Percentiles rank a stretch among this genome's conserved stretches.
Evolutionary conservation across 1,140 invertebrate genomes (phyloP).

Genomic region (Lineus longissimus): DNA sequence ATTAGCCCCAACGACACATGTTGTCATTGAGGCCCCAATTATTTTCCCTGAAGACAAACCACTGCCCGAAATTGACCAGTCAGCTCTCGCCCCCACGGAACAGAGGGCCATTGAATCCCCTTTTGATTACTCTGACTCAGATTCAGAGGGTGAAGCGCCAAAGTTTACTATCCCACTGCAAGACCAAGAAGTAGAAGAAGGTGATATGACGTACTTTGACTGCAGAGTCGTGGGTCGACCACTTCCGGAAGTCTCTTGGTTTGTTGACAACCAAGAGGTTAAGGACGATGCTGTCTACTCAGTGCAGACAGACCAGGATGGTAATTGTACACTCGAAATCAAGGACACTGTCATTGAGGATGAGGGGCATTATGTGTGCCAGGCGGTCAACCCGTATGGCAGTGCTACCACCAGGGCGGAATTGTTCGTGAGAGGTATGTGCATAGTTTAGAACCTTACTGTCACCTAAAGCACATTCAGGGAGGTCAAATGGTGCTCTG

Average conservation of each 20-base stretch:
- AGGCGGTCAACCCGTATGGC: conserved; percentile 71
- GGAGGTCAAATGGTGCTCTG: no score
- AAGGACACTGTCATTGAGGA: conserved; percentile 77
- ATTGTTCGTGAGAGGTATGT: conserved; percentile 36
- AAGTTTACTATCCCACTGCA: neutral
- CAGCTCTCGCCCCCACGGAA: no score
- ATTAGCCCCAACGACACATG: no score
- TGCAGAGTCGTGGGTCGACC: conserved; percentile 17
- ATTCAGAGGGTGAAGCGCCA: neutral
- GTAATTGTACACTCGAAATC: conserved; percentile 64
- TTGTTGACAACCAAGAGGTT: conserved; percentile 38
- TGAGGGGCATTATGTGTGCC: conserved; percentile 76
- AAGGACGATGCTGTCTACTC: conserved; percentile 33
- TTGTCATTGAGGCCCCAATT: neutral
- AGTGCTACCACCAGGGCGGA: conserved; percentile 37
- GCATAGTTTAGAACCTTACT: no score
- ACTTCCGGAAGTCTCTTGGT: conserved; percentile 15
- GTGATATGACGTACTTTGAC: neutral
- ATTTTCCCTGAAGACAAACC: neutral
- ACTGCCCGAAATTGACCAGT: no score
- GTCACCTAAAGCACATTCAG: no score
- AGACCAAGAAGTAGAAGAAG: conserved; percentile 3
- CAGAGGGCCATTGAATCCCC: no score
- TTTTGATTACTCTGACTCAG: no score
- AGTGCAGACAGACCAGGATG: conserved; percentile 28